Evolutionary conservation across 37 sponge, comb jelly and placozoan genomes (phyloP), one percentile per base, ranked within the genome.

Genomic region (Halisarca cf. caerulea): DNA sequence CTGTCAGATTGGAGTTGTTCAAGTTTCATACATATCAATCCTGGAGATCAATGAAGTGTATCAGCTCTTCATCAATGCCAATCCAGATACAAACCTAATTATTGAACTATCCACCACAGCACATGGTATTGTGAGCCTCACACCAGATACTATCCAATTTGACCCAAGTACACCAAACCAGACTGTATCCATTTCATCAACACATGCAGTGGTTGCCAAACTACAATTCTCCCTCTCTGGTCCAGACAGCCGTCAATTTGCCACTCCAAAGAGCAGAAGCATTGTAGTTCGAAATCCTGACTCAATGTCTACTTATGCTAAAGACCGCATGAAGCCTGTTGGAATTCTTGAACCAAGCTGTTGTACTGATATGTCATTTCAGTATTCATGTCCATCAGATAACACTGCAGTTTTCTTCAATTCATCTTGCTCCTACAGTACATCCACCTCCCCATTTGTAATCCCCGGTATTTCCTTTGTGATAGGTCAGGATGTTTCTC

Each of bases 281-380:
- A 24, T 81, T 59, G 5, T 81, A 20, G 82, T 81, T 62, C 36
- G 33, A 34, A 3, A 23, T 81, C 40, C 9, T 37, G 38, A 32
- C 23, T 59, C 82, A 7, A 30, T 25, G 36, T 34, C 82, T 24
- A 28, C 37, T 8, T 81, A 81, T 37, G 36, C 62, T 32, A 38
- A 35, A 18, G 1, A 81, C 38, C 34, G 82, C 18, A 27, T 0
- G 24, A 36, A 57, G 3, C 59, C 25, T 23, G 38, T 6, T 59
- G 82, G 66, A 2, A 41, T 81, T 0, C 66, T 81, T 28, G 62
- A 81, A 34, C 82, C 82, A 17, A 60, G 82, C 41, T 81, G 82
- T 34, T 81, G 82, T 25, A 18, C 23, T 4, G 41, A 74, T 37
- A 37, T 24, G 23, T 32, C 40, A 18, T 6, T 74, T 18, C 38